Base-by-base conservation (phyloP, 2,888 invertebrate genomes). In the Tuberolachnus salignus region DNA sequence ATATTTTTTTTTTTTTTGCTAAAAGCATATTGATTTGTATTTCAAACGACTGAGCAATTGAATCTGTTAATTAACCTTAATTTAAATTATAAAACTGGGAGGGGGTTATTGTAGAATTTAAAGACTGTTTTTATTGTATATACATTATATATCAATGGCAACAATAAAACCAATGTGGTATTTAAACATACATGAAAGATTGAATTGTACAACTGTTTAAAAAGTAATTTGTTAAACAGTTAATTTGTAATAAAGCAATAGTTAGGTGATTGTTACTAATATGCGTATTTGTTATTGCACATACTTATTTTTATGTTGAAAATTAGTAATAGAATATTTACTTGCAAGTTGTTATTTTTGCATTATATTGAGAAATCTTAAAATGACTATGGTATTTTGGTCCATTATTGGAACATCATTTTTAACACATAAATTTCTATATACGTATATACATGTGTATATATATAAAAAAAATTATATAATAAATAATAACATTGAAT, bases 41-140 rank as follows among this genome's bases (percentile, higher is more conserved):
- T 75, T 46, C 26, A 75, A 75, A 57, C 16, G 51, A 75, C 75
- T 75, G 75, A 75, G 57, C 57, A 75, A 67, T 66, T 75, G 57
- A n/a, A 57, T 67, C 14, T 64, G 16, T 66, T 66, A 66, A 67
- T 46, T 57, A 57, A 57, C 19, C 63, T 74, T 42, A 16, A 59
- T 59, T 23, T 13, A 21, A 26, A 73, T 61, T 63, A 42, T 73
- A 49, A 63, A 51, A 51, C 51, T 19, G 34, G 51, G 51, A 61
- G 16, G 61, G 49, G 11, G 49, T 63, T n/a, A 21, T 63, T 64
- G 34, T 74, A 74, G 63, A 53, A 64, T 73, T 53, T 9, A n/a
- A 72, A 75, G 57, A 75, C 66, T 75, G 74, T 75, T 75, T 66
- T 75, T 57, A 67, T 57, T 66, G 23, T 74, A 63, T 3, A 42